Conservation (phyloP, 2,888 invertebrate genomes). For the Caenorhabditis afra region DNA sequence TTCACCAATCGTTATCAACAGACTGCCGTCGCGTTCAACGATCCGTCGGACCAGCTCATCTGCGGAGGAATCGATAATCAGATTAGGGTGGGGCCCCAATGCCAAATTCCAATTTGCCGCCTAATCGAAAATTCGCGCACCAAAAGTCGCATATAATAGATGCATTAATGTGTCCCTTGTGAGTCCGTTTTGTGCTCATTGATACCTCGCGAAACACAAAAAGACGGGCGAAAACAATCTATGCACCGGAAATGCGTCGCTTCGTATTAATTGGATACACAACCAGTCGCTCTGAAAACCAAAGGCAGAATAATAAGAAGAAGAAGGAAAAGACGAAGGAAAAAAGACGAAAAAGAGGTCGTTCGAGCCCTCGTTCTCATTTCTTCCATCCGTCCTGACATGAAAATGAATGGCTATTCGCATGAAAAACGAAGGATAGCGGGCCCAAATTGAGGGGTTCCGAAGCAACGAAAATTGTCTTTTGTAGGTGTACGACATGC, state of each 20-base stretch:
- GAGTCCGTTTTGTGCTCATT: no score
- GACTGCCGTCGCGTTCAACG: slow-evolving; percentile 93
- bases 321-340: background rate
- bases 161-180: no score
- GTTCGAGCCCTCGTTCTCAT: background rate
- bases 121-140: no score
- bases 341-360: no score
- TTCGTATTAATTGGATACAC: slow-evolving; percentile 4
- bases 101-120: no score
- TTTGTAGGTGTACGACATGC: slow-evolving; percentile 90
- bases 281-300: background rate
- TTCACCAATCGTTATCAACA: slow-evolving; percentile 83
- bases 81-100: slow-evolving; percentile 85
- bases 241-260: background rate
- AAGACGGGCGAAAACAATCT: background rate
- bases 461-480: background rate
- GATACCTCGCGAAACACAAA: no score
- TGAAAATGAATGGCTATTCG: slow-evolving; percentile 13
- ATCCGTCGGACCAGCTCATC: slow-evolving; percentile 94
- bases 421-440: background rate
- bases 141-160: no score
- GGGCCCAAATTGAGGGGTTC: background rate
- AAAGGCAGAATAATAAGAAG: background rate
- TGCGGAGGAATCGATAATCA: slow-evolving; percentile 97
- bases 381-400: background rate